Evolutionary conservation across 2,888 invertebrate species (phyloP).

Genomic region (Ophraella communa): DNA sequence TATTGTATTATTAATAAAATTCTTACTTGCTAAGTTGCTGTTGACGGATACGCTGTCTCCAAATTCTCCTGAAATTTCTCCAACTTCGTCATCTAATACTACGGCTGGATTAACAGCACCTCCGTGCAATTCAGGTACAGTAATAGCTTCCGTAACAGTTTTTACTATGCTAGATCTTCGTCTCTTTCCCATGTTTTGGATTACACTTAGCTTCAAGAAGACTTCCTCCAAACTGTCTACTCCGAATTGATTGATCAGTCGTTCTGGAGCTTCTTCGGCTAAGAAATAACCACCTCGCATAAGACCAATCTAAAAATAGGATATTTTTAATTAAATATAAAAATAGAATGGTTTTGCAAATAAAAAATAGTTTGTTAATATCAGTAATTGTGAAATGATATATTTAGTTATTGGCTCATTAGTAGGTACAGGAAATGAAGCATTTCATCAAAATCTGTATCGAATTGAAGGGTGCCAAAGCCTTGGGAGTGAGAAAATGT

Average conservation of each 20-base stretch:
- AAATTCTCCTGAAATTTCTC: conserved; percentile 86
- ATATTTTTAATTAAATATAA: no score
- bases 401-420: no score
- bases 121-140: conserved; percentile 65
- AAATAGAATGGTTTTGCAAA: no score
- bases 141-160: conserved; percentile 73
- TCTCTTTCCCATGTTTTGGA: conserved; percentile 83
- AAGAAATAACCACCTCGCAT: conserved; percentile 84
- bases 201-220: conserved; percentile 78
- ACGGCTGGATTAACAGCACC: conserved; percentile 65
- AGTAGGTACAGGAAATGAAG: no score
- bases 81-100: conserved; percentile 70
- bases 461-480: no score
- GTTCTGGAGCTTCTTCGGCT: conserved; percentile 83
- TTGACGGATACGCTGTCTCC: conserved; percentile 85
- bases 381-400: no score
- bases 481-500: no score
- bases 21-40: conserved; percentile 64
- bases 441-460: no score
- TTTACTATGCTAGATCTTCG: conserved; percentile 81
- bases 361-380: no score
- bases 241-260: conserved; percentile 73
- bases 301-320: conserved; percentile 71
- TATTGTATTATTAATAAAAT: neutral
- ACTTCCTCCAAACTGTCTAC: conserved; percentile 80